Conservation (phyloP, 2,113 vertebrate species). For the Desmodus rotundus region DNA sequence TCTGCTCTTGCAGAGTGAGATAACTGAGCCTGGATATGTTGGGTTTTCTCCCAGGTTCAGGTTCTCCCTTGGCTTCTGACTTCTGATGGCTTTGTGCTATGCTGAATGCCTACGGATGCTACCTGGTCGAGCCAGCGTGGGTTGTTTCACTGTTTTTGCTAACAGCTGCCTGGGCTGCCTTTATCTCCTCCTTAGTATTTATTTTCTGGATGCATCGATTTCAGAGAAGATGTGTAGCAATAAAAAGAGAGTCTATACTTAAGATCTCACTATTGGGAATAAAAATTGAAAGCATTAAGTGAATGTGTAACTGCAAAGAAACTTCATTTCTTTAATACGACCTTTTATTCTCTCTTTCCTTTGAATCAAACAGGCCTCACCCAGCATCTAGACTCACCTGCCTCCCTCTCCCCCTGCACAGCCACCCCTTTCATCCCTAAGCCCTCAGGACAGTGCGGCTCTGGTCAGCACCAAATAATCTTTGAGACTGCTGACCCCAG, state of each 20-base stretch:
- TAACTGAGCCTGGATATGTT: not conserved
- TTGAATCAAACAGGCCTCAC: not conserved
- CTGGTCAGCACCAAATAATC: not conserved
- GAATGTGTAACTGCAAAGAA: not conserved
- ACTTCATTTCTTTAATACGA: not conserved
- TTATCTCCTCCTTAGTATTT: not conserved
- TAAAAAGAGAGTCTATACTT: not conserved
- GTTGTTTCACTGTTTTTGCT: not conserved
- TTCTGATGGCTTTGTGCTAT: not conserved
- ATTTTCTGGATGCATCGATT: not conserved
- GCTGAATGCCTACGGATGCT: not conserved
- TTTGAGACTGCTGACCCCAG: not conserved
- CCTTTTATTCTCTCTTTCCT: not conserved
- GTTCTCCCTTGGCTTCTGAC: not conserved
- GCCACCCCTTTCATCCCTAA: not conserved
- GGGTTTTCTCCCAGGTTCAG: not conserved
- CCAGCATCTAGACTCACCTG: not conserved
- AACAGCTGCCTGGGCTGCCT: not conserved
- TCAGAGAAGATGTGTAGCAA: not conserved
- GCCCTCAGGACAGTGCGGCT: not conserved
- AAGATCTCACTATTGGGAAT: not conserved
- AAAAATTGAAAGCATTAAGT: not conserved
- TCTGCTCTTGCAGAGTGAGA: constrained; percentile 9
- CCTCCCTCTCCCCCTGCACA: not conserved
- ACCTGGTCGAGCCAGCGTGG: not conserved